Conservation (phyloP, 2,888 invertebrate species). For the Apamea anceps region DNA sequence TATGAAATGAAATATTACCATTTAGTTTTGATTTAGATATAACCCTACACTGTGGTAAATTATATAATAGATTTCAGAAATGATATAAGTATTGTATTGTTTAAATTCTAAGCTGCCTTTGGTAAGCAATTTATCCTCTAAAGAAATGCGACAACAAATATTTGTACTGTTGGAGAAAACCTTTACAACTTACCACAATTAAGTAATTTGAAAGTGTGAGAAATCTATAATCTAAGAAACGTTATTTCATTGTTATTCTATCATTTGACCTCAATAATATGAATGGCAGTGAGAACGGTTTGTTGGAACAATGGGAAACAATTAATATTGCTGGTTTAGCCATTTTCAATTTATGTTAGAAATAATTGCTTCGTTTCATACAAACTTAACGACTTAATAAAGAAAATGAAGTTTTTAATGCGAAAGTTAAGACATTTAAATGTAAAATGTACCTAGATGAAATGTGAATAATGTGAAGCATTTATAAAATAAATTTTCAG, state of each 20-base stretch:
- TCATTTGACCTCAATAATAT: conserved; percentile 55
- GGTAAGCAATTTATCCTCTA: background rate
- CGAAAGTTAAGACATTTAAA: background rate
- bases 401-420: background rate
- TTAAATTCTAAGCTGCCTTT: background rate
- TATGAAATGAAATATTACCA: no score
- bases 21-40: background rate
- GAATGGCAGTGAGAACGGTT: conserved; percentile 59
- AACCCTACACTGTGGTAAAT: background rate
- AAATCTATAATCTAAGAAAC: conserved; percentile 67
- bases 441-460: background rate
- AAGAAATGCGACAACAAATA: conserved; percentile 4
- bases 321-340: conserved; percentile 49
- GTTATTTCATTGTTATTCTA: conserved; percentile 61
- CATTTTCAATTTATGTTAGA: conserved; percentile 35
- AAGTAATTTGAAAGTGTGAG: conserved; percentile 70
- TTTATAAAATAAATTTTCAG: background rate
- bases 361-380: conserved; percentile 31
- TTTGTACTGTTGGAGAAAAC: conserved; percentile 40
- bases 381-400: conserved; percentile 5
- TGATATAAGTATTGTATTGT: no score
- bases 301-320: conserved; percentile 57
- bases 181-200: conserved; percentile 38
- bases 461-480: background rate
- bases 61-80: background rate